Evolutionary conservation across 2,888 invertebrate genomes (phyloP), one percentile per base, ranked within the genome.

Genomic region (Cinara cedri): DNA sequence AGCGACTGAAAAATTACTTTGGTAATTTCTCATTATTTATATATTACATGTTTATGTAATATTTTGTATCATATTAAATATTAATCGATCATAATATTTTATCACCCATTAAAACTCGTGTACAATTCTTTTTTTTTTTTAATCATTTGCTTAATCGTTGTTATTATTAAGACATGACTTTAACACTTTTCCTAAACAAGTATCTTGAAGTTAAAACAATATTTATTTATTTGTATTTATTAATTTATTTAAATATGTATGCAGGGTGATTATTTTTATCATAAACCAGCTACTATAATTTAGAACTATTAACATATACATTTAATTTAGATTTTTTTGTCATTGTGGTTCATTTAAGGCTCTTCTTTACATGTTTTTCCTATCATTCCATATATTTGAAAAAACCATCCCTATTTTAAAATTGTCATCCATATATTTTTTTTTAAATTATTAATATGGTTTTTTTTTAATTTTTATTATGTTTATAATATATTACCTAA

Each of bases 1-100:
- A 81, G 88, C 88, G 84, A 91, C 91, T 83, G 92, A 92, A 86
- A 92, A 92, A 87, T 88, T 92, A 86, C 91, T 92, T 89, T 92
- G 91, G 91, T 91, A 88, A 72, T 62, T 75, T 72, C 57, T 81
- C 65, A 76, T 76, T 55, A 76, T 76, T 57, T 49, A 19, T 68
- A 68, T 66, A 68, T 21, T 68, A 55, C 54, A 78, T 70, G 1
- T 68, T 68, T 34, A 19, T 68, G 57, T 57, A 68, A 72, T 60
- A 60, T 51, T 62, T 57, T 70, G 78, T 78, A 78, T 51, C 6
- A 70, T 78, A 60, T 60, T 57, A 55, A 66, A 66, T 68, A 78
- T 57, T 78, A 49, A 70, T 78, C 70, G 19, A 70, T 78, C 60
- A 78, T 78, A 51, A 26, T 68, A 78, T 70, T 78, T 78, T 76